A percentile compares a stretch with the other conserved stretches of the same genome.
Evolutionary conservation across 2,113 vertebrate genomes (phyloP).

Genomic region (Raja brachyura): DNA sequence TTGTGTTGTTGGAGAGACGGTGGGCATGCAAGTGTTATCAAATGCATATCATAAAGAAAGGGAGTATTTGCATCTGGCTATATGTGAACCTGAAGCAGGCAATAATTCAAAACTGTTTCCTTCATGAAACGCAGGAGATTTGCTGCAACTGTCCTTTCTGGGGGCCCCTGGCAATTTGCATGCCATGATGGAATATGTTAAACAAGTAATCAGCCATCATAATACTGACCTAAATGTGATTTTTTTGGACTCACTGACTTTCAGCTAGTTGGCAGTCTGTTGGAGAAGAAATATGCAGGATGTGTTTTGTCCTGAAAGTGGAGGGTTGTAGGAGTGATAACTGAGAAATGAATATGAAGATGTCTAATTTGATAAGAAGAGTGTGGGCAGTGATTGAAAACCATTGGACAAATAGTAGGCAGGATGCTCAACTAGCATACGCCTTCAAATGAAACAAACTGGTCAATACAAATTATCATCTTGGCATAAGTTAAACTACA

Average conservation of each 20-base stretch:
- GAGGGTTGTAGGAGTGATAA: not conserved
- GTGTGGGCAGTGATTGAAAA: not conserved
- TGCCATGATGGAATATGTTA: not conserved
- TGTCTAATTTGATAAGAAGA: not conserved
- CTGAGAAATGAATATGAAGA: not conserved
- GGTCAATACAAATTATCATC: not conserved
- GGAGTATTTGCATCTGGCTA: not conserved
- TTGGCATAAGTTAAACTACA: not conserved
- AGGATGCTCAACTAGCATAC: not conserved
- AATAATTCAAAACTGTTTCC: not conserved
- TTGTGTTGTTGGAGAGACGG: not conserved
- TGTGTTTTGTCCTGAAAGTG: not conserved
- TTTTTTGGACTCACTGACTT: not conserved
- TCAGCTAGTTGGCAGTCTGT: not conserved
- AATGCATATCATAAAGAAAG: not conserved
- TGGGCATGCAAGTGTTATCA: not conserved
- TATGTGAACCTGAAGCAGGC: not conserved
- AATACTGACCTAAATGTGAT: not conserved
- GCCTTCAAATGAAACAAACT: not conserved
- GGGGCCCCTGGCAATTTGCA: not conserved
- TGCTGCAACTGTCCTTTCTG: not conserved
- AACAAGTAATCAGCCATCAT: not conserved
- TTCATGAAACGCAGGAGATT: not conserved
- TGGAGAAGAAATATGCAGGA: not conserved
- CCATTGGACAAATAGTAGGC: not conserved